Evolutionary conservation across 1,140 invertebrate genomes (phyloP).

Genomic region (Heliconius hermathena): DNA sequence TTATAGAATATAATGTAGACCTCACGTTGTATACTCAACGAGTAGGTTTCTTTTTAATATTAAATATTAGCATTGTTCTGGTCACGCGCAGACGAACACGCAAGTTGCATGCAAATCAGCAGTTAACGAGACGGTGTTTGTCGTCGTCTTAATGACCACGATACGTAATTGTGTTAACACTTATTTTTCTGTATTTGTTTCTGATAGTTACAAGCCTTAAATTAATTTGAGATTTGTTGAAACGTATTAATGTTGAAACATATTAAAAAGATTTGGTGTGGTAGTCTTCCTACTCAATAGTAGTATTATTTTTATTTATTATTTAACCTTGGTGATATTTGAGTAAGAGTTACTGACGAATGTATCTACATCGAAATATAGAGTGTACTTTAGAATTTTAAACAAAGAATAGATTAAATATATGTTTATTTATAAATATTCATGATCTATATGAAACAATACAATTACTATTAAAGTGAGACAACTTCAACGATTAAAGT

Average conservation of each 20-base stretch:
- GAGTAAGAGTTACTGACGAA: no score
- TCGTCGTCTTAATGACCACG: constrained; percentile 41
- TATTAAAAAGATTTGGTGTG: neutral
- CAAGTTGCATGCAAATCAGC: constrained; percentile 37
- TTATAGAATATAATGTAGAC: constrained; percentile 33
- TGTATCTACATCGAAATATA: neutral
- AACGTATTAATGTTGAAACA: neutral
- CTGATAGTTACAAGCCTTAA: neutral
- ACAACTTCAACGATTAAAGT: neutral
- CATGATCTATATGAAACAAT: neutral
- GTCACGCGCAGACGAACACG: constrained; percentile 40
- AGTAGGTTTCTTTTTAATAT: constrained; percentile 39
- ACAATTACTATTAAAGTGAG: neutral
- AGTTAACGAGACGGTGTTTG: constrained; percentile 32
- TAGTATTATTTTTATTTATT: no score
- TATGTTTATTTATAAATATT: neutral
- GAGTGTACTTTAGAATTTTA: neutral
- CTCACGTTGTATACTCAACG: constrained; percentile 24
- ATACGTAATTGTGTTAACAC: constrained; percentile 20
- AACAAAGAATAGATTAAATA: neutral
- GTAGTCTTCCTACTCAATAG: no score
- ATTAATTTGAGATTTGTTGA: neutral
- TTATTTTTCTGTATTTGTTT: neutral
- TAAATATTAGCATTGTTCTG: constrained; percentile 39
- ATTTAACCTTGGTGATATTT: no score